A percentile compares a stretch with the other conserved stretches of the same genome.
Conservation (phyloP, 1,140 invertebrate species). For the Semibalanus balanoides region DNA sequence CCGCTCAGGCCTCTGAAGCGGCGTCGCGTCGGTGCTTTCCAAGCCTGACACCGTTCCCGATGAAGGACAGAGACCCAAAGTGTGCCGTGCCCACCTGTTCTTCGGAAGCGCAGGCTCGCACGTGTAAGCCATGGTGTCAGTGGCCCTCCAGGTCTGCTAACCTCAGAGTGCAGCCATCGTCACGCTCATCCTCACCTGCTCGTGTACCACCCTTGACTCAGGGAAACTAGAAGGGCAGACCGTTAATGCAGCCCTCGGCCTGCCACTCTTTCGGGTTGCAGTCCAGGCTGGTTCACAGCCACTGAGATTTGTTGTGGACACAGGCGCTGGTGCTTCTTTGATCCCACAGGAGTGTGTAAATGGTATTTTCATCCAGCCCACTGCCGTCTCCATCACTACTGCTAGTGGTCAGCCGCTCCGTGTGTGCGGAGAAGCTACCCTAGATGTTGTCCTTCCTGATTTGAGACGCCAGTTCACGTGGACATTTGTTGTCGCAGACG, state of each 20-base stretch:
- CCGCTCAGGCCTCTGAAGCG: no score
- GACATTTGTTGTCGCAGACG: constrained; percentile 13
- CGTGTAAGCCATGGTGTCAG: not conserved
- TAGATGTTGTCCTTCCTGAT: not conserved
- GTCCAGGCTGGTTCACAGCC: not conserved
- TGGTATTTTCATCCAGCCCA: not conserved
- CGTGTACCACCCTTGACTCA: not conserved
- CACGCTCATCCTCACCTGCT: not conserved
- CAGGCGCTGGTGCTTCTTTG: not conserved
- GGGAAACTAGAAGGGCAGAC: not conserved
- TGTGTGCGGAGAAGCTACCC: not conserved
- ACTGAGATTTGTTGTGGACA: not conserved
- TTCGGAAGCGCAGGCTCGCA: not conserved
- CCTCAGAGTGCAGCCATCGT: not conserved
- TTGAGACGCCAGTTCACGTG: constrained; percentile 9
- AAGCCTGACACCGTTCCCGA: no score
- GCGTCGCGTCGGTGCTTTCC: no score
- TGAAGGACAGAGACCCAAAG: not conserved
- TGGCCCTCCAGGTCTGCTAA: not conserved
- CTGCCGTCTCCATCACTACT: not conserved
- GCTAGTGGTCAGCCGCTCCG: not conserved
- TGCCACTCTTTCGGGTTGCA: not conserved
- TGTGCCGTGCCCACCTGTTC: not conserved
- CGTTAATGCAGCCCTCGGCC: not conserved
- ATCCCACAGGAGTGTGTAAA: not conserved